A percentile compares a stretch with the other conserved stretches of the same genome.
Evolutionary conservation across 2,888 invertebrate genomes (phyloP).

Genomic region (Xestia c-nigrum): DNA sequence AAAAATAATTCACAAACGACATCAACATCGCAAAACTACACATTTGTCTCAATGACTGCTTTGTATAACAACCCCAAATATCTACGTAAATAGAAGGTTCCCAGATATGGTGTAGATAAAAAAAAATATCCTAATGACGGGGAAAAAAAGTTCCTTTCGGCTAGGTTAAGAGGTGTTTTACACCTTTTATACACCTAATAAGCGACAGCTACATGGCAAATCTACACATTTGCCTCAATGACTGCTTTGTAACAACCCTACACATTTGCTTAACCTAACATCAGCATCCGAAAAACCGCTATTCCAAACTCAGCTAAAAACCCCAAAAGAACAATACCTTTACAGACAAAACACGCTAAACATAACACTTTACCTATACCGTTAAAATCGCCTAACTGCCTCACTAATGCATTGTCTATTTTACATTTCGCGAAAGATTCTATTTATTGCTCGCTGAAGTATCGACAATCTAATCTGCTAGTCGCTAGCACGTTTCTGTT

Average conservation of each 20-base stretch:
- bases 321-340: slow-evolving; percentile 38
- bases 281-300: not conserved
- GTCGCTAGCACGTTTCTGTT: slow-evolving; percentile 69
- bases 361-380: slow-evolving; percentile 52
- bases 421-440: slow-evolving; percentile 69
- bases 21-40: not conserved
- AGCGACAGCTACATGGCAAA: not conserved
- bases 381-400: slow-evolving; percentile 61
- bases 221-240: not conserved
- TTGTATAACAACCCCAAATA: too few relatives aligned
- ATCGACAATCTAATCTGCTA: slow-evolving; percentile 73
- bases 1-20: not conserved
- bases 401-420: slow-evolving; percentile 72
- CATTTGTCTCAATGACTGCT: not conserved
- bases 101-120: too few relatives aligned
- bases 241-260: not conserved
- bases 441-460: slow-evolving; percentile 73
- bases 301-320: slow-evolving; percentile 21
- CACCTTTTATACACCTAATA: too few relatives aligned
- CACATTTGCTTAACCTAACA: not conserved
- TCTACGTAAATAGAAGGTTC: too few relatives aligned
- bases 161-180: too few relatives aligned
- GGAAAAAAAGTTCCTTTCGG: too few relatives aligned
- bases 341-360: slow-evolving; percentile 18
- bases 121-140: too few relatives aligned